Evolutionary conservation across 2,888 invertebrate species (phyloP).

Genomic region (Nephrotoma flavescens): DNA sequence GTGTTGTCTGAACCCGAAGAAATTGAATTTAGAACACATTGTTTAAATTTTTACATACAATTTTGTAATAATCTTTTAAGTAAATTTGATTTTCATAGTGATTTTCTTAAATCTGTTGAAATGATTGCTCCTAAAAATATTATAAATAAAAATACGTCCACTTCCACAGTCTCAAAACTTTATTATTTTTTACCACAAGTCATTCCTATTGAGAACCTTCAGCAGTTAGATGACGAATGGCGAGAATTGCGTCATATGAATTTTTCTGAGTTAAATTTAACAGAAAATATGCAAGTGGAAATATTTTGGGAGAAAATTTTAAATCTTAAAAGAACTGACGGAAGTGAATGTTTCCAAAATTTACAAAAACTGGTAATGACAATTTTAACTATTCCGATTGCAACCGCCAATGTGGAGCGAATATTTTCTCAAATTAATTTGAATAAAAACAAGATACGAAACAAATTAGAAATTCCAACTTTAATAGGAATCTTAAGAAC

Average conservation of each 20-base stretch:
- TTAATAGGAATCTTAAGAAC: no score
- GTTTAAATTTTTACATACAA: constrained; percentile 9
- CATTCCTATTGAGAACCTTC: not conserved
- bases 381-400: no score
- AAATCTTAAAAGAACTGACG: no score
- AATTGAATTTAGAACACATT: constrained; percentile 6
- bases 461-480: no score
- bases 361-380: no score
- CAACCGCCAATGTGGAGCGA: no score
- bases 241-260: not conserved
- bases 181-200: not conserved
- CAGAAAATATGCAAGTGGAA: no score
- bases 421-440: no score
- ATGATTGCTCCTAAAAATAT: not conserved
- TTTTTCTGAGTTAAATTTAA: not conserved
- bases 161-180: not conserved
- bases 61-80: not conserved
- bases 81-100: constrained; percentile 2
- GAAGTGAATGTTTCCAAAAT: no score
- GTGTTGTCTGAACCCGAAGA: not conserved
- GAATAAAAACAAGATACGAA: no score
- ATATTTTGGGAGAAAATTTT: no score
- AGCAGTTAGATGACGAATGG: not conserved
- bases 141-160: not conserved
- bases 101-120: not conserved